Conservation (phyloP, 1,140 invertebrate genomes). For the Drosophila ambigua region DNA sequence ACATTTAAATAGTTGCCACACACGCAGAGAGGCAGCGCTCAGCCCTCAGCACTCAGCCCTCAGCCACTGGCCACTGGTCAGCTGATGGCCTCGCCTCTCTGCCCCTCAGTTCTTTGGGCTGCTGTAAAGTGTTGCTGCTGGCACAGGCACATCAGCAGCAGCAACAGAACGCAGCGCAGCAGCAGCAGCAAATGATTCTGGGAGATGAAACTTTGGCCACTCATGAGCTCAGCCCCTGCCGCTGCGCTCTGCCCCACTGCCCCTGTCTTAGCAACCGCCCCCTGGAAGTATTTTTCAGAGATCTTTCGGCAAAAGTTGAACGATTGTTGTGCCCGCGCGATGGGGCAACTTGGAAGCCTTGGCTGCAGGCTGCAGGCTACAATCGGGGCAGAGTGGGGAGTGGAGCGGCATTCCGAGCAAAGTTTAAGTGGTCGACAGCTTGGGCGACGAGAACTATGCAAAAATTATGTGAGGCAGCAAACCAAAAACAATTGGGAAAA, state of each 20-base stretch:
- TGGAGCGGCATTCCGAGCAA: neutral
- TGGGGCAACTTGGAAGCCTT: no score
- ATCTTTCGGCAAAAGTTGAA: conserved; percentile 4
- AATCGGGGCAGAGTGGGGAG: no score
- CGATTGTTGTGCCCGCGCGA: neutral
- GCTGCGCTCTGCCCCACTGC: no score
- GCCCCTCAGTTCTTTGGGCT: no score
- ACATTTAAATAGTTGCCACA: conserved; percentile 68
- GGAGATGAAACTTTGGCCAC: no score
- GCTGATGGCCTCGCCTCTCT: no score
- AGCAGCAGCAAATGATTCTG: no score
- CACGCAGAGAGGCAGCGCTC: conserved; percentile 5
- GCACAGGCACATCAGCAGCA: neutral
- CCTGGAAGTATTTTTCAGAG: conserved; percentile 8
- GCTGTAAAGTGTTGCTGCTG: conserved; percentile 13
- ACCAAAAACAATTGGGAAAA: no score
- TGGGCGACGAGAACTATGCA: conserved; percentile 68
- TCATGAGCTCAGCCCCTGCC: neutral
- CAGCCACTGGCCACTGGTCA: neutral
- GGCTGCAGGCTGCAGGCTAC: no score
- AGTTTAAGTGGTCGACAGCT: conserved; percentile 46
- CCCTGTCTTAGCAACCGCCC: neutral
- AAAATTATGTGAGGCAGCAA: conserved; percentile 57
- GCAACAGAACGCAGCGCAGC: neutral
- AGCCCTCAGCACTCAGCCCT: neutral